Percentiles rank a stretch among this genome's conserved stretches.
These are phyloP conservation scores for Uloborus diversus DNA, from an alignment of 1,140 invertebrate species.

Conservation along the genomic window DNA sequence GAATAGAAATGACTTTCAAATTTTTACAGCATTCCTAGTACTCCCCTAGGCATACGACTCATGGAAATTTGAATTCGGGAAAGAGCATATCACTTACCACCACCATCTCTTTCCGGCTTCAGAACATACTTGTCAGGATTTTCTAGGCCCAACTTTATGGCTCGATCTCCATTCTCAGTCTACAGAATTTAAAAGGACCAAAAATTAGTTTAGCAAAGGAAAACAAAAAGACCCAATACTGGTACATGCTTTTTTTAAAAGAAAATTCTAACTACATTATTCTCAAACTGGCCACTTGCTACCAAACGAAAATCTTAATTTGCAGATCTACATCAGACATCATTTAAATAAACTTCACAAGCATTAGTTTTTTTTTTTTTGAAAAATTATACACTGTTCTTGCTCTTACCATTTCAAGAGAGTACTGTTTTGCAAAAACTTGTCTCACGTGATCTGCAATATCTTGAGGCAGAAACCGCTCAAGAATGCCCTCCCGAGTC, in stretches of 20 bases:
- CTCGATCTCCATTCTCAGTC: slow-evolving; percentile 78
- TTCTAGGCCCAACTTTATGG: slow-evolving; percentile 81
- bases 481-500: slow-evolving; percentile 75
- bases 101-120: slow-evolving; percentile 98
- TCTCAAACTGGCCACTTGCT: background rate
- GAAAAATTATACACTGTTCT: too few relatives aligned
- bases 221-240: background rate
- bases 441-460: slow-evolving; percentile 72
- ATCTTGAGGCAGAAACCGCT: slow-evolving; percentile 76
- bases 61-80: too few relatives aligned
- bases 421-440: slow-evolving; percentile 91
- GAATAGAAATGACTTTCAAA: too few relatives aligned
- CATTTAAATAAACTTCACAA: background rate
- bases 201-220: background rate
- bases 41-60: too few relatives aligned
- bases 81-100: slow-evolving; percentile 77
- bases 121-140: slow-evolving; percentile 88
- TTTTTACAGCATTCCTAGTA: too few relatives aligned
- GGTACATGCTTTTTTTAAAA: background rate
- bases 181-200: slow-evolving; percentile 63
- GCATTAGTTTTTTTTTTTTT: too few relatives aligned
- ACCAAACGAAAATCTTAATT: background rate
- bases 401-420: slow-evolving; percentile 81
- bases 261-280: background rate
- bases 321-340: background rate